A percentile compares a stretch with the other conserved stretches of the same genome.
These are phyloP conservation scores for Melipona bicolor DNA, from an alignment of 2,888 invertebrate species.

Conservation along the genomic window DNA sequence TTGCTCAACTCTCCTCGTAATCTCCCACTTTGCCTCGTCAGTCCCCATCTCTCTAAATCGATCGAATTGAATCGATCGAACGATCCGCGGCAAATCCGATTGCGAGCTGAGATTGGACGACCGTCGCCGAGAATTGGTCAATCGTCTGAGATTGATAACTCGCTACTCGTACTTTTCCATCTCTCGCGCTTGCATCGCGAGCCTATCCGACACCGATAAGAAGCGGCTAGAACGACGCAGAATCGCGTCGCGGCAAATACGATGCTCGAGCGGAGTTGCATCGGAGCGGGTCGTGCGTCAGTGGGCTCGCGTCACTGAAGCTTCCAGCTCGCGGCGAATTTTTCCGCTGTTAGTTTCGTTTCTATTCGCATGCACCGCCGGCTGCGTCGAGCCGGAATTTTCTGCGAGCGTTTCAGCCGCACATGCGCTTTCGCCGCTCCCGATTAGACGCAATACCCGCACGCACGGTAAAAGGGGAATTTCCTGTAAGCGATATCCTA, in stretches of 20 bases:
- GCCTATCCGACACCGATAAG: background rate
- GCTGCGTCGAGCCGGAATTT: too few relatives aligned
- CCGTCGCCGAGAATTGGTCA: conserved; percentile 14
- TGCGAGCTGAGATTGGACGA: background rate
- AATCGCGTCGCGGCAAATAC: conserved; percentile 12
- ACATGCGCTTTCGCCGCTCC: too few relatives aligned
- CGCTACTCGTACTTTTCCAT: conserved; percentile 22
- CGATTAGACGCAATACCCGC: too few relatives aligned
- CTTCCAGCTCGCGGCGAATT: background rate
- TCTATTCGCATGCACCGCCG: background rate
- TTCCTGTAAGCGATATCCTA: too few relatives aligned
- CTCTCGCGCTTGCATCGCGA: background rate
- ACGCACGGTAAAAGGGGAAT: too few relatives aligned
- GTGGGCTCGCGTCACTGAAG: conserved; percentile 22
- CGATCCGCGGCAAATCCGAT: too few relatives aligned
- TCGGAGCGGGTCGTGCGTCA: background rate
- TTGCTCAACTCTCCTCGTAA: too few relatives aligned
- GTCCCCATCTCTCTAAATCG: background rate
- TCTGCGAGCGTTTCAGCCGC: too few relatives aligned
- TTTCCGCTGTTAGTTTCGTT: conserved; percentile 14
- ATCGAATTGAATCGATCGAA: background rate
- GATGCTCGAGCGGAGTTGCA: background rate
- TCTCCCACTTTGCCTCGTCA: background rate
- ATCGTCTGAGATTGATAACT: conserved; percentile 12
- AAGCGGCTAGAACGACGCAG: background rate